Evolutionary conservation across 2,113 vertebrate genomes (phyloP).

Genomic region (Lepus timidus): DNA sequence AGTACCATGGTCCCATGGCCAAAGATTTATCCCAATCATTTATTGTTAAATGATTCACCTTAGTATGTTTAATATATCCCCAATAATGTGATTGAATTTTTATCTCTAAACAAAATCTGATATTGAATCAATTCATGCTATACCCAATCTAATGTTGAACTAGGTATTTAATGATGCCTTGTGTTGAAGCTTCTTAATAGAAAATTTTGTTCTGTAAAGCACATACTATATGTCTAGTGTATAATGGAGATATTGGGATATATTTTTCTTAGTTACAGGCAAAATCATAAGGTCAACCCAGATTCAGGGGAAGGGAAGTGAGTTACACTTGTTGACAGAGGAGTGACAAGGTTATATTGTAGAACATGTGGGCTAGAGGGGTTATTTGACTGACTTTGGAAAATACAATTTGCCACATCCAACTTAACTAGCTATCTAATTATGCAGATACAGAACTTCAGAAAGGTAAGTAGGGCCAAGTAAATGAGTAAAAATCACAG

Average conservation of each 20-base stretch:
- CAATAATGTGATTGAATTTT: background rate
- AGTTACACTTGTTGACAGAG: background rate
- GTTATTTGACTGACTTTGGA: background rate
- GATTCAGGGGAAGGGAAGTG: background rate
- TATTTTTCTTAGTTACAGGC: background rate
- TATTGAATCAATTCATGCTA: background rate
- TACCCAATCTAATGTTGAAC: background rate
- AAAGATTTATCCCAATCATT: background rate
- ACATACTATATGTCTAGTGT: background rate
- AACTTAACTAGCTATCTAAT: background rate
- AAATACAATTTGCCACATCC: background rate
- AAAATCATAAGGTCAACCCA: background rate
- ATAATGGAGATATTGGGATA: background rate
- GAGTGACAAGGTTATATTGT: background rate
- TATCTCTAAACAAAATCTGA: background rate
- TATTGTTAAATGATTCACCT: constrained; percentile 7
- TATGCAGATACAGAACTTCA: background rate
- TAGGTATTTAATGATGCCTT: background rate
- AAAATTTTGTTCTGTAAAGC: background rate
- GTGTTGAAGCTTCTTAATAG: background rate
- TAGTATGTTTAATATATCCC: background rate
- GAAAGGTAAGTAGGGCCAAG: background rate
- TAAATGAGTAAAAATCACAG: constrained; percentile 7
- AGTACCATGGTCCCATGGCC: background rate
- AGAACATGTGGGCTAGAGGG: background rate